Conservation (phyloP, 2,113 vertebrate genomes). For the Nyctibius bracteatus region DNA sequence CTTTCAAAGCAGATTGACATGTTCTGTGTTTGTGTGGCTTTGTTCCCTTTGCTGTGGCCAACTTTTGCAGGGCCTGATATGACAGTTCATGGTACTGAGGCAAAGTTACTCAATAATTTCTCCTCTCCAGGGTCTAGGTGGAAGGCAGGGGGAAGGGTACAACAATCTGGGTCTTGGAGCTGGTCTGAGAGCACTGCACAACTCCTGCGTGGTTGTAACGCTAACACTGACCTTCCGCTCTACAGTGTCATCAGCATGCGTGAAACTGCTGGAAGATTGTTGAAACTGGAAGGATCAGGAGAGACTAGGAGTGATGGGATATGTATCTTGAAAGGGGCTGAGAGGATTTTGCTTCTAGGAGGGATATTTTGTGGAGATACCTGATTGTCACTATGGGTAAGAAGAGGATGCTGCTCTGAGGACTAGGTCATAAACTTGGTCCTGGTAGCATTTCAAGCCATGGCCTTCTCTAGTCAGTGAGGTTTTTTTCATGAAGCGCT, state of each 20-base stretch:
- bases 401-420: background rate
- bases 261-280: background rate
- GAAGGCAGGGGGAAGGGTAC: background rate
- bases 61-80: background rate
- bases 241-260: accelerated
- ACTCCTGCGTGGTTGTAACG: background rate
- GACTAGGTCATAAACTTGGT: background rate
- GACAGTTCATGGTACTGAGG: background rate
- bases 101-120: background rate
- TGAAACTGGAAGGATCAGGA: background rate
- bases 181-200: background rate
- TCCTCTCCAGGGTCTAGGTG: background rate
- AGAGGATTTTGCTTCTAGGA: background rate
- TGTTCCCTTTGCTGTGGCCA: background rate
- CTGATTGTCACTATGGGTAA: background rate
- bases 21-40: background rate
- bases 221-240: background rate
- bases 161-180: background rate
- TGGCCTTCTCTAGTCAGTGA: background rate
- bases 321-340: background rate
- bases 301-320: background rate
- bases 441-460: background rate
- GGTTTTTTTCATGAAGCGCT: background rate
- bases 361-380: background rate
- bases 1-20: background rate